Evolutionary conservation across 2,797 vertebrate genomes (phyloP).

Genomic region (Trachurus trachurus): DNA sequence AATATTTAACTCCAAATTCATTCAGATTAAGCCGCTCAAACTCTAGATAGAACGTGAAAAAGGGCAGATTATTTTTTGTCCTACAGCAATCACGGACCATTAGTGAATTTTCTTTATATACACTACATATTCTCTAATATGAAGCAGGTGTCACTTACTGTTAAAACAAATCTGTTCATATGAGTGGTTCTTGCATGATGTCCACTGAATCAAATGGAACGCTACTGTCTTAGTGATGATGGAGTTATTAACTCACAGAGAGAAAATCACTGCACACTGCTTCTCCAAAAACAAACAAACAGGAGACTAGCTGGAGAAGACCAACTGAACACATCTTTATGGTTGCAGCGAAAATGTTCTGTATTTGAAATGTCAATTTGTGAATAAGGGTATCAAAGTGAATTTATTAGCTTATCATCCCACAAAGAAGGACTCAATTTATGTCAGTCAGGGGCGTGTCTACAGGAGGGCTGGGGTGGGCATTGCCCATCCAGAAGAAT

Average conservation of each 20-base stretch:
- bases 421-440: not conserved
- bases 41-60: too few species aligned
- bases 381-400: not conserved
- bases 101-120: not conserved
- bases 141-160: too few species aligned
- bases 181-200: not conserved
- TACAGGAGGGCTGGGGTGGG: too few species aligned
- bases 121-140: too few species aligned
- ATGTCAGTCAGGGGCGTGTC: too few species aligned
- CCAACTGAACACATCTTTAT: not conserved
- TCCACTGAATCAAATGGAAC: not conserved
- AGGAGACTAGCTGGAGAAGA: not conserved
- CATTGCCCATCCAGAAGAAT: too few species aligned
- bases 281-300: not conserved
- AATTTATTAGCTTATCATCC: constrained; percentile 5
- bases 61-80: too few species aligned
- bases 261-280: not conserved
- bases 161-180: not conserved
- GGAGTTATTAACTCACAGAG: too few species aligned
- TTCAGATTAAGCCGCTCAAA: too few species aligned
- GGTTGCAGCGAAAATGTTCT: not conserved
- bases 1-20: too few species aligned
- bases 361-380: not conserved
- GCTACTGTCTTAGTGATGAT: not conserved
- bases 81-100: too few species aligned